Evolutionary conservation across 1,140 invertebrate genomes (phyloP).

Genomic region (Sminthurides bifidus): DNA sequence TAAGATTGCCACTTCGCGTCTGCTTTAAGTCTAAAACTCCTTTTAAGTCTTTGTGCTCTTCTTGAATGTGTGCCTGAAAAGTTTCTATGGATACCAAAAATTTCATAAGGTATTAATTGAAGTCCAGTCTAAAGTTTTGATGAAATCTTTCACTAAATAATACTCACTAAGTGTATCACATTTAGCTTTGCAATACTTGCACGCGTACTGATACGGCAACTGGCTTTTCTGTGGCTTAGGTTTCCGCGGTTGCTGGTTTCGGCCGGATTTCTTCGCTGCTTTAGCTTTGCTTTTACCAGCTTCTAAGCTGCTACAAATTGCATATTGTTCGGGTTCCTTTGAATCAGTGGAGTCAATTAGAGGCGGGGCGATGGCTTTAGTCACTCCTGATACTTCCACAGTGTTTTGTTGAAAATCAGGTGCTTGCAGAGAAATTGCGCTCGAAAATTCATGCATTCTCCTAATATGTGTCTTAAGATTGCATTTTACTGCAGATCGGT

Average conservation of each 20-base stretch:
- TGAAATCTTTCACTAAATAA: not conserved
- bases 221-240: not conserved
- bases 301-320: not conserved
- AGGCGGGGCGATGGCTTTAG: not conserved
- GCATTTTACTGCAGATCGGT: constrained; percentile 34
- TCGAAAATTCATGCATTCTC: constrained; percentile 6
- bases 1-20: not conserved
- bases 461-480: constrained; percentile 23
- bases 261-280: not conserved
- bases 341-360: not conserved
- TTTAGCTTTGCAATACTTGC: constrained; percentile 14
- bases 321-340: not conserved
- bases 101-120: not conserved
- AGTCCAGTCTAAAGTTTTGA: not conserved
- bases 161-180: constrained; percentile 14
- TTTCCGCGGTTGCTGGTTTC: not conserved
- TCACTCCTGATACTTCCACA: not conserved
- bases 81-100: too few relatives aligned
- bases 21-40: not conserved
- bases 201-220: constrained; percentile 18
- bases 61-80: constrained; percentile 15
- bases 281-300: not conserved
- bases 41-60: constrained; percentile 4
- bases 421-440: not conserved
- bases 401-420: not conserved